Evolutionary conservation across 2,888 invertebrate genomes (phyloP).

Genomic region (Platycheirus albimanus): DNA sequence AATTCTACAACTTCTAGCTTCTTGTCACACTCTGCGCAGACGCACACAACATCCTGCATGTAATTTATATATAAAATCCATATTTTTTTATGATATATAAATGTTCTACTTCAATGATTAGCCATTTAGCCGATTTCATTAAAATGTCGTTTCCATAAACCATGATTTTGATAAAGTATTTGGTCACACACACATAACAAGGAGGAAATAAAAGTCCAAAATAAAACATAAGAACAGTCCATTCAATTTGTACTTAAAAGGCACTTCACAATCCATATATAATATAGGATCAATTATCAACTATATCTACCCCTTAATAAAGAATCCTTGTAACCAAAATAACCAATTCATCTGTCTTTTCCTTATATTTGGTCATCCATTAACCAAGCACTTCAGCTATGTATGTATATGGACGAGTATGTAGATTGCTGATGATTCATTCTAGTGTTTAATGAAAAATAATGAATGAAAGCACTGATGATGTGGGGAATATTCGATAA

Average conservation of each 20-base stretch:
- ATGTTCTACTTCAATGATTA: too few relatives aligned
- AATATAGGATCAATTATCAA: constrained; percentile 5
- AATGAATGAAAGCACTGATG: constrained; percentile 3
- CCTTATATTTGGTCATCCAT: constrained; percentile 20
- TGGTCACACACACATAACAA: neutral
- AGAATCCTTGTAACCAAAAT: constrained; percentile 8
- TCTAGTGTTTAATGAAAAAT: constrained; percentile 20
- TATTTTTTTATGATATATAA: too few relatives aligned
- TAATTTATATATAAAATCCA: too few relatives aligned
- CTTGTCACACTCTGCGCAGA: too few relatives aligned
- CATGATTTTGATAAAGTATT: constrained; percentile 13
- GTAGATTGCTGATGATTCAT: constrained; percentile 20
- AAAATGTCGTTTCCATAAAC: neutral
- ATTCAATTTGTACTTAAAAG: neutral
- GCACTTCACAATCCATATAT: neutral
- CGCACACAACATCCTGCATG: too few relatives aligned
- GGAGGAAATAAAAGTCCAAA: neutral
- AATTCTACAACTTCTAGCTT: too few relatives aligned
- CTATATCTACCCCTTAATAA: constrained; percentile 1
- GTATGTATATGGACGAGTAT: too few relatives aligned
- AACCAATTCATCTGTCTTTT: constrained; percentile 1
- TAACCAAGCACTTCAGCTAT: constrained; percentile 13
- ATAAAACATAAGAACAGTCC: neutral
- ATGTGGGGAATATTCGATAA: neutral
- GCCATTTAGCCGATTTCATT: neutral